Conservation (phyloP, 2,113 vertebrate species). For the Prochilodus magdalenae region DNA sequence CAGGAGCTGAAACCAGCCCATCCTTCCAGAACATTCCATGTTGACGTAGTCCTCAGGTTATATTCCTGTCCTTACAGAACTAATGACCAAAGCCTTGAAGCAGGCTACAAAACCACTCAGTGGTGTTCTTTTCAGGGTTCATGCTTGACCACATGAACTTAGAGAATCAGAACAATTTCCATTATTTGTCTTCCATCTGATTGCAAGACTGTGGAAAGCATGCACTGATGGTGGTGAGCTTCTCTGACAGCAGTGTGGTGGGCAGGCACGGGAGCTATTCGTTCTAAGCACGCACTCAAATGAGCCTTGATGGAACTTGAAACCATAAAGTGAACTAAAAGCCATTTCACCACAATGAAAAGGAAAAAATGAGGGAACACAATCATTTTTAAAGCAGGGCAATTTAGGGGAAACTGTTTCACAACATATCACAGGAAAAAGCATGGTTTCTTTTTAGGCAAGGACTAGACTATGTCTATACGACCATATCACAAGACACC, state of each 20-base stretch:
- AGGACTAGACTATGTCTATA: too few relatives aligned
- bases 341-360: background rate
- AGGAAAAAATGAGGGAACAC: background rate
- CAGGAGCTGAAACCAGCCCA: conserved; percentile 4
- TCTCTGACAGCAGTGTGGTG: background rate
- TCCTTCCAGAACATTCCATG: conserved; percentile 29
- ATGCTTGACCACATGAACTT: background rate
- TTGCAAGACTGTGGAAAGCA: background rate
- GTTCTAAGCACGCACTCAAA: background rate
- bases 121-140: conserved; percentile 11
- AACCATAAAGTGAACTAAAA: background rate
- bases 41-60: conserved; percentile 14
- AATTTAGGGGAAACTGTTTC: background rate
- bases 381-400: background rate
- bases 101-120: conserved; percentile 26
- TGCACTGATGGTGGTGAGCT: background rate
- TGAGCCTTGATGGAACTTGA: background rate
- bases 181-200: background rate
- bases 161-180: background rate
- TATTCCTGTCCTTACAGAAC: conserved; percentile 1
- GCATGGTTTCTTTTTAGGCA: too few relatives aligned
- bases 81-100: conserved; percentile 9
- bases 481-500: too few relatives aligned
- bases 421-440: background rate
- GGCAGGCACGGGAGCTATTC: background rate